phyloP scores from a whole-genome alignment of 2,888 invertebrate species.

The Druceiella hillmani region DNA sequence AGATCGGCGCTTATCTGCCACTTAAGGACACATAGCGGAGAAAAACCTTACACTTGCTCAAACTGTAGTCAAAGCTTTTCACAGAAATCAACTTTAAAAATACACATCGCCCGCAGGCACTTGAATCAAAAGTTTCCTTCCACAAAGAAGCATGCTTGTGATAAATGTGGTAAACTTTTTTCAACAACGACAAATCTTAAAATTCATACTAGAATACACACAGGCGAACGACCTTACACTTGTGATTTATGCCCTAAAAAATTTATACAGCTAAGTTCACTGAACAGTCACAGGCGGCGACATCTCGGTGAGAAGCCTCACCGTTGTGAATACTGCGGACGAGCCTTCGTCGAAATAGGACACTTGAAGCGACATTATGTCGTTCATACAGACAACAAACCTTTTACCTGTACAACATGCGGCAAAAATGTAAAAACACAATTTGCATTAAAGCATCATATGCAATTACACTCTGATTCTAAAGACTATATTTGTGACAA shows the following conservation, averaged over 20 bases:
- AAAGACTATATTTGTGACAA: not conserved
- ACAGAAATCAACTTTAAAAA: slow-evolving; percentile 3
- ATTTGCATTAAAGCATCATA: slow-evolving; percentile 1
- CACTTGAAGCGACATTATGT: slow-evolving; percentile 5
- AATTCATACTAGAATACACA: slow-evolving; percentile 16
- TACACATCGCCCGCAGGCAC: slow-evolving; percentile 3
- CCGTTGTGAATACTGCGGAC: slow-evolving; percentile 1
- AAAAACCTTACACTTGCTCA: slow-evolving; percentile 2
- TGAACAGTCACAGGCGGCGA: slow-evolving; percentile 5
- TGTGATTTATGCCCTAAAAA: slow-evolving; percentile 15
- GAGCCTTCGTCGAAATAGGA: not conserved
- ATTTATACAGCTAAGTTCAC: slow-evolving; percentile 11
- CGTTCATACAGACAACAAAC: not conserved
- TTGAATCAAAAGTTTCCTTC: no score
- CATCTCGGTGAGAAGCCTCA: slow-evolving; percentile 1
- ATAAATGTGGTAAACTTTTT: slow-evolving; percentile 17
- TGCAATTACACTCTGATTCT: not conserved
- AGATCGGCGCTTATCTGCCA: not conserved
- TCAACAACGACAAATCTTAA: slow-evolving; percentile 11
- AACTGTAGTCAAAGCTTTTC: not conserved
- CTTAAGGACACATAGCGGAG: slow-evolving; percentile 4
- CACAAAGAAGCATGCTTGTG: slow-evolving; percentile 8
- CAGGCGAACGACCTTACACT: slow-evolving; percentile 17
- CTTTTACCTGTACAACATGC: slow-evolving; percentile 2
- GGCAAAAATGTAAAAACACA: not conserved